Percentiles rank a stretch among this genome's conserved stretches.
phyloP scores from a whole-genome alignment of 2,113 vertebrate genomes.

The Mesitornis unicolor region DNA sequence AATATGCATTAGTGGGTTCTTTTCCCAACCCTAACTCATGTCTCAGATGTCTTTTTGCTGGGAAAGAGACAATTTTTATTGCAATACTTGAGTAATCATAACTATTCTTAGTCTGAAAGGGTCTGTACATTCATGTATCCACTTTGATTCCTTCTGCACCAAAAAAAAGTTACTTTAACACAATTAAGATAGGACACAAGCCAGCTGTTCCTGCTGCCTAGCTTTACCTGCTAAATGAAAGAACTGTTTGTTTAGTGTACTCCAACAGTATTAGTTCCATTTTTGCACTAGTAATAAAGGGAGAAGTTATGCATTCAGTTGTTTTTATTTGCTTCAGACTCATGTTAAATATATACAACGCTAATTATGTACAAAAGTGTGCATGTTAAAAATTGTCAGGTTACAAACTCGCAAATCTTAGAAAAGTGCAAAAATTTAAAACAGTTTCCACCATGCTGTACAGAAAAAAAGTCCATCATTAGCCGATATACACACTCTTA shows the following conservation, averaged over 20 bases:
- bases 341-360: constrained; percentile 88
- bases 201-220: not conserved
- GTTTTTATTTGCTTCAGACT: constrained; percentile 82
- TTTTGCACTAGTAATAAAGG: constrained; percentile 14
- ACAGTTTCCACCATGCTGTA: constrained; percentile 87
- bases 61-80: not conserved
- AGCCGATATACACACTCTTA: constrained; percentile 85
- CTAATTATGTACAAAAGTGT: constrained; percentile 85
- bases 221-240: not conserved
- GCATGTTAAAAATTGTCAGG: constrained; percentile 84
- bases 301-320: constrained; percentile 44
- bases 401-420: constrained; percentile 88
- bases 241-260: not conserved
- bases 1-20: not conserved
- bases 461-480: constrained; percentile 87
- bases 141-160: not conserved
- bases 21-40: not conserved
- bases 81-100: not conserved
- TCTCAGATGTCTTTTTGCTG: not conserved
- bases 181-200: not conserved
- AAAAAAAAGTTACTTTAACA: not conserved
- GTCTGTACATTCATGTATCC: not conserved
- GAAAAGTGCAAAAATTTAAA: constrained; percentile 93
- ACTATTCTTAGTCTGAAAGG: not conserved
- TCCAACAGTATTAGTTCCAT: not conserved